Evolutionary conservation across 2,888 invertebrate genomes (phyloP).

Genomic region (Spicauda simplicius): DNA sequence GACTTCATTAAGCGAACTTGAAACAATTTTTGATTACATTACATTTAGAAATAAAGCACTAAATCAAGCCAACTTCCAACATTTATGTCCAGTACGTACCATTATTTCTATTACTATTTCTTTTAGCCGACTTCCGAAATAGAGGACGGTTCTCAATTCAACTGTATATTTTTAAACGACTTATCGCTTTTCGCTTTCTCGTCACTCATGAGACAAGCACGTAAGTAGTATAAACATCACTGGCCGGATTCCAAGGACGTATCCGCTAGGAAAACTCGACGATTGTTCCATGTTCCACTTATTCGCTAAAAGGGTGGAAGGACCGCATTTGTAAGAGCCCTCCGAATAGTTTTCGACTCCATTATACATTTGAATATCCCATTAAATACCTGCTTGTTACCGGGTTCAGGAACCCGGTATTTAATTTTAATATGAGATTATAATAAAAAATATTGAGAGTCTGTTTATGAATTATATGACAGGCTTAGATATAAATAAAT

Average conservation of each 20-base stretch:
- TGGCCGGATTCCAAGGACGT: slow-evolving; percentile 29
- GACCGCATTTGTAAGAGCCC: slow-evolving; percentile 41
- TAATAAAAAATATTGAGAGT: no score
- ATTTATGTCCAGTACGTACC: no score
- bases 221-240: slow-evolving; percentile 21
- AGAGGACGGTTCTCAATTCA: no score
- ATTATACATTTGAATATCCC: slow-evolving; percentile 32
- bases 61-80: no score
- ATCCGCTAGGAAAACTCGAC: slow-evolving; percentile 28
- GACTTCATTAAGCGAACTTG: no score
- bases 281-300: slow-evolving; percentile 51
- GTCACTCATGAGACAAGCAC: neutral
- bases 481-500: no score
- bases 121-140: no score
- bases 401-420: neutral
- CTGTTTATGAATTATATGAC: no score
- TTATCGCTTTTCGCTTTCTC: neutral
- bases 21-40: no score
- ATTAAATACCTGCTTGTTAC: slow-evolving; percentile 13
- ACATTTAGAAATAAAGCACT: no score
- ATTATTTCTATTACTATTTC: no score
- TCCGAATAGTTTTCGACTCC: slow-evolving; percentile 32
- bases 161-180: no score
- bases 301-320: slow-evolving; percentile 60
- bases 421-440: slow-evolving; percentile 11